Evolutionary conservation across 2,797 vertebrate species (phyloP).

Genomic region (Enteromius trimaculatus): DNA sequence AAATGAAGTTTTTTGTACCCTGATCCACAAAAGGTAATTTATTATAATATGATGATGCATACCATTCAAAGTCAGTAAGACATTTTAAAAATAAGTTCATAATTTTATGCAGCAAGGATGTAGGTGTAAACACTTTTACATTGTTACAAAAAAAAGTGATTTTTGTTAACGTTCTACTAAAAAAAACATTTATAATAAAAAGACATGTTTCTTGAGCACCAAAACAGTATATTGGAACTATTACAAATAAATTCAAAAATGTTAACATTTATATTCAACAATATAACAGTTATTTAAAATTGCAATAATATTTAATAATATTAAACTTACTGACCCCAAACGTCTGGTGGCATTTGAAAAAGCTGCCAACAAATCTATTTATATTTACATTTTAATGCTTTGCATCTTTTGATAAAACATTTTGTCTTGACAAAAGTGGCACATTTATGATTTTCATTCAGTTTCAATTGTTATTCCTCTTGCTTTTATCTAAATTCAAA

Average conservation of each 20-base stretch:
- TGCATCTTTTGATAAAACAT: neutral
- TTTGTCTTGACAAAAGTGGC: neutral
- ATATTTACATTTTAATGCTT: neutral
- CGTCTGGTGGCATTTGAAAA: neutral
- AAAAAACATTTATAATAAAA: neutral
- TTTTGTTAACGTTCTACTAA: no score
- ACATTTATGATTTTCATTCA: neutral
- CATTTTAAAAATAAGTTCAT: neutral
- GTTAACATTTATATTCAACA: neutral
- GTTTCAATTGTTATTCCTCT: neutral
- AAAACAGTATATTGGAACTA: neutral
- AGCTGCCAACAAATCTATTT: no score
- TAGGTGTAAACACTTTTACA: neutral
- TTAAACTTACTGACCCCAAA: neutral
- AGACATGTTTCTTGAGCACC: neutral
- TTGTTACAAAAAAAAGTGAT: neutral
- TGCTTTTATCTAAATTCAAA: neutral
- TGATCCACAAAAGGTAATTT: neutral
- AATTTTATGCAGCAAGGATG: neutral
- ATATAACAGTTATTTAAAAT: neutral
- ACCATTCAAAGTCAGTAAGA: neutral
- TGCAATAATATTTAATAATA: neutral
- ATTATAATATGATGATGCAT: neutral
- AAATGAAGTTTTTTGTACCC: neutral
- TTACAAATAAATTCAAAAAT: neutral